Percentiles rank a stretch among this genome's conserved stretches.
These are phyloP conservation scores for Phrynocephalus versicolor DNA, from an alignment of 2,113 vertebrate genomes.

Conservation along the genomic window DNA sequence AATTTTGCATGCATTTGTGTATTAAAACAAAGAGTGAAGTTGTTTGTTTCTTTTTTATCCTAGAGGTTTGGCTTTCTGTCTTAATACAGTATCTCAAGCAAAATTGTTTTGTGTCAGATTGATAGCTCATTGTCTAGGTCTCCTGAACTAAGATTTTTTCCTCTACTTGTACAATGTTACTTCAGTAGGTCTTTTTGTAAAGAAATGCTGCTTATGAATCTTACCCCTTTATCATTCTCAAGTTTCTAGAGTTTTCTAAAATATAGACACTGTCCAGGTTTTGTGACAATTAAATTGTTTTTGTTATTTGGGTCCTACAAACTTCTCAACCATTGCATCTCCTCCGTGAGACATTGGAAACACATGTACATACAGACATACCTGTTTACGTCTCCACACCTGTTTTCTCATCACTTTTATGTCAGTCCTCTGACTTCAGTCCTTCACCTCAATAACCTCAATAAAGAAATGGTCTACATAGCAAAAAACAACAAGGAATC, in stretches of 20 bases:
- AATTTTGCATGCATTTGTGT: not conserved
- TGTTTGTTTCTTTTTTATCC: not conserved
- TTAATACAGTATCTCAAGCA: not conserved
- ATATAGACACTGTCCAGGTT: not conserved
- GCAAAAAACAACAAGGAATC: too few species aligned
- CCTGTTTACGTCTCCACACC: too few species aligned
- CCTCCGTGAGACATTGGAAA: too few species aligned
- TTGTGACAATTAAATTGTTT: not conserved
- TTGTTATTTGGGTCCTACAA: not conserved
- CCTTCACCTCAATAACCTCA: not conserved
- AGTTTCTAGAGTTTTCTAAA: too few species aligned
- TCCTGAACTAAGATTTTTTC: not conserved
- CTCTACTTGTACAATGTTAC: not conserved
- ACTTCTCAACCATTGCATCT: not conserved
- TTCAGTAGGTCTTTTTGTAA: not conserved
- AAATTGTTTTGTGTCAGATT: not conserved
- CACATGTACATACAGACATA: not conserved
- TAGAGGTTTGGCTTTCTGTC: not conserved
- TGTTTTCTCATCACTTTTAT: not conserved
- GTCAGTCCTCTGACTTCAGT: not conserved
- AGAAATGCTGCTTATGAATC: not conserved
- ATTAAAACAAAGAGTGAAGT: not conserved
- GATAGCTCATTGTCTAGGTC: not conserved
- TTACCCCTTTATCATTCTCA: not conserved
- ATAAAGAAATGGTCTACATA: too few species aligned